Evolutionary conservation across 2,888 invertebrate species (phyloP).

Genomic region (Rhopalosiphum nymphaeae): DNA sequence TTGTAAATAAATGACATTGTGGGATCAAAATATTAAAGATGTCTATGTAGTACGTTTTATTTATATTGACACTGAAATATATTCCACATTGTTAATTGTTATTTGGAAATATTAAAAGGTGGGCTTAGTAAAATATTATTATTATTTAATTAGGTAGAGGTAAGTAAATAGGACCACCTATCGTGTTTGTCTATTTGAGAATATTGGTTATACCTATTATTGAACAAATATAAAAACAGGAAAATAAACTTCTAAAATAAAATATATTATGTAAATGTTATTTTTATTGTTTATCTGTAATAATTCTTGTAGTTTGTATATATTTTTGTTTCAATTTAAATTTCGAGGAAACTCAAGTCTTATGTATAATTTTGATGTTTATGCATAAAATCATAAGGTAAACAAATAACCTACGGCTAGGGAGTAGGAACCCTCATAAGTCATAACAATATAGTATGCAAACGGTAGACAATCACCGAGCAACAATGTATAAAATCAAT

Average conservation of each 20-base stretch:
- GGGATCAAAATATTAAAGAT: background rate
- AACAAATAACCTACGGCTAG: background rate
- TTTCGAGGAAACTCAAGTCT: background rate
- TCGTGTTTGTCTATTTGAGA: background rate
- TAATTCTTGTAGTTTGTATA: background rate
- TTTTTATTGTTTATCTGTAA: background rate
- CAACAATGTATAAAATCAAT: background rate
- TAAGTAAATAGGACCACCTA: background rate
- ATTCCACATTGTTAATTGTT: background rate
- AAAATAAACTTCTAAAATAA: background rate
- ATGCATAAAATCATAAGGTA: background rate
- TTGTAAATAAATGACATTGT: background rate
- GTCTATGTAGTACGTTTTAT: background rate
- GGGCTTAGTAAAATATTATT: background rate
- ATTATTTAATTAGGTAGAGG: background rate
- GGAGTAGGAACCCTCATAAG: background rate
- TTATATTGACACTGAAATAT: background rate
- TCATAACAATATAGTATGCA: background rate
- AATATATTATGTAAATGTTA: background rate
- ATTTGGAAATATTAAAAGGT: background rate
- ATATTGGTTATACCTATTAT: background rate
- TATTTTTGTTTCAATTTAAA: background rate
- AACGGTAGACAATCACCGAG: background rate
- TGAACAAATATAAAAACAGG: background rate
- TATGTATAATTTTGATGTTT: background rate